Percentiles rank a stretch among this genome's conserved stretches.
phyloP scores from a whole-genome alignment of 2,888 invertebrate species.

The Mythimna impura region DNA sequence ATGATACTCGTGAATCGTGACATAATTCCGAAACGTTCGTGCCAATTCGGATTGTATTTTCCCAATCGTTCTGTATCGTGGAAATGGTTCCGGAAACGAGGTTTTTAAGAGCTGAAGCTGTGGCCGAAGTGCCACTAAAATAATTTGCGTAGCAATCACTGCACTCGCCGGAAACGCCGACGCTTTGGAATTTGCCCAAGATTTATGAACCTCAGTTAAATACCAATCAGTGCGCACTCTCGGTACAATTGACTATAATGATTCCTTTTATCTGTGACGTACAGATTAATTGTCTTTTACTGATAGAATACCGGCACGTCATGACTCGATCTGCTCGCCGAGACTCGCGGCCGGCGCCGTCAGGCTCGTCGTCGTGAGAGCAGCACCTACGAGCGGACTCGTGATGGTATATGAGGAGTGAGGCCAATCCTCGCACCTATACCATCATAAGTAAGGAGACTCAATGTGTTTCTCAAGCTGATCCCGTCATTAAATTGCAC shows the following conservation, averaged over 20 bases:
- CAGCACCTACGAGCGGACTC: not conserved
- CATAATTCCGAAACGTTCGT: not conserved
- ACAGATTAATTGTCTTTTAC: conserved; percentile 16
- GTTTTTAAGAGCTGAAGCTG: conserved; percentile 18
- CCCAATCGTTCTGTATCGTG: conserved; percentile 3
- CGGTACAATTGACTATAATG: conserved; percentile 11
- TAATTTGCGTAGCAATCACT: conserved; percentile 2
- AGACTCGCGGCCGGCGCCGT: not conserved
- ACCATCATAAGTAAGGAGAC: conserved; percentile 1
- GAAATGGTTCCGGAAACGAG: conserved; percentile 21
- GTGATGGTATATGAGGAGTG: not conserved
- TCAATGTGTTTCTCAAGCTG: conserved; percentile 34
- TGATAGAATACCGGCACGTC: not conserved
- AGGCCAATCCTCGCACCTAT: not conserved
- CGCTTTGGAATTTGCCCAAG: conserved; percentile 29
- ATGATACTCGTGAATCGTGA: not conserved
- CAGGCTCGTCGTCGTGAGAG: not conserved
- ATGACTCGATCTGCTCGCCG: not conserved
- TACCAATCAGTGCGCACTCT: conserved; percentile 26
- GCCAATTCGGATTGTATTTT: conserved; percentile 6
- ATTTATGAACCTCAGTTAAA: conserved; percentile 46
- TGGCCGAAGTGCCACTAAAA: conserved; percentile 30
- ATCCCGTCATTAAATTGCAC: conserved; percentile 15
- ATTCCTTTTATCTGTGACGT: conserved; percentile 10
- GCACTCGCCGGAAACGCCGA: conserved; percentile 23